phyloP scores from a whole-genome alignment of 2,888 invertebrate genomes.

The Lasioglossum calceatum region DNA sequence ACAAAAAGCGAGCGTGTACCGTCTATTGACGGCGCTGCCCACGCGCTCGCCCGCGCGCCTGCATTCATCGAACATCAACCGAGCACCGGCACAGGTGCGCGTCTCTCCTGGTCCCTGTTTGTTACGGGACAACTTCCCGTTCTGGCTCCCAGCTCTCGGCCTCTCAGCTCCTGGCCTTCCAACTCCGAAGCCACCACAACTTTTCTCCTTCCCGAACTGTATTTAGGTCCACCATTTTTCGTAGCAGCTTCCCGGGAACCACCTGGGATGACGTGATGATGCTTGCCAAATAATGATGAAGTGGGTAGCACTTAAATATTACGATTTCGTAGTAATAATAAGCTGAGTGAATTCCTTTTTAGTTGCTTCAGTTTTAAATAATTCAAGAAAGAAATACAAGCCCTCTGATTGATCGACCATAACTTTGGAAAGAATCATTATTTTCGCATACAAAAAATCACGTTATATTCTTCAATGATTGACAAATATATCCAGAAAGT shows the following conservation, averaged over 20 bases:
- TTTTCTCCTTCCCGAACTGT: background rate
- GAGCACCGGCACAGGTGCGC: constrained; percentile 60
- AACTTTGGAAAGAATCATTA: no score
- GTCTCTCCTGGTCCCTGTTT: constrained; percentile 20
- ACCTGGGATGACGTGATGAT: background rate
- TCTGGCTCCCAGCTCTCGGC: background rate
- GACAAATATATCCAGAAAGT: no score
- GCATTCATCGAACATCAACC: constrained; percentile 53
- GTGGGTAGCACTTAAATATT: no score
- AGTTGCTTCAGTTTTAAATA: no score
- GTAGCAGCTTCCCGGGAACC: background rate
- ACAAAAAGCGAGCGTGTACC: constrained; percentile 47
- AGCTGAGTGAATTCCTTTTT: no score
- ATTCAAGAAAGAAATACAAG: no score
- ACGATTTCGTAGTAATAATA: no score
- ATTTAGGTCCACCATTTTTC: background rate
- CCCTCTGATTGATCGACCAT: no score
- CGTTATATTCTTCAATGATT: no score
- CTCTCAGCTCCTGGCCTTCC: background rate
- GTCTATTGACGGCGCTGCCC: constrained; percentile 61
- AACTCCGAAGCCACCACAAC: background rate
- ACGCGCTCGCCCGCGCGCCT: constrained; percentile 58
- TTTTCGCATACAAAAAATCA: no score
- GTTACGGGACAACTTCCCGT: constrained; percentile 10
- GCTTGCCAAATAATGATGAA: no score